Conservation (phyloP, 2,888 invertebrate genomes). For the Nymphalis urticae region DNA sequence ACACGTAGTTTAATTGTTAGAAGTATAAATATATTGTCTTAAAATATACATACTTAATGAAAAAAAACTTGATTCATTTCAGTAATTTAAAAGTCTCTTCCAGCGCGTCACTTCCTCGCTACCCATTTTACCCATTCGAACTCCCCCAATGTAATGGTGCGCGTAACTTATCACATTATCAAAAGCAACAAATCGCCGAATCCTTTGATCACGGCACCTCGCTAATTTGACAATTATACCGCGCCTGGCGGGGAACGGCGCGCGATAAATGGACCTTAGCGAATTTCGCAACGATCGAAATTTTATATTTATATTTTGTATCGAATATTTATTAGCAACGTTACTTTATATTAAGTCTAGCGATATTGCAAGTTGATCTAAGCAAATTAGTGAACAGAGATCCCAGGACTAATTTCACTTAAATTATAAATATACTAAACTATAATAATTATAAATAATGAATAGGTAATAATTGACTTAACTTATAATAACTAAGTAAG, state of each 20-base stretch:
- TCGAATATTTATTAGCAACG: neutral
- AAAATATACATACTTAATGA: too few relatives aligned
- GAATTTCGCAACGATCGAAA: neutral
- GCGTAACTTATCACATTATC: conserved; percentile 79
- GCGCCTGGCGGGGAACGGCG: conserved; percentile 31
- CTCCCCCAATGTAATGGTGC: conserved; percentile 63
- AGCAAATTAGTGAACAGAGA: too few relatives aligned
- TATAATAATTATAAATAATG: too few relatives aligned
- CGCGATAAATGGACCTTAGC: neutral
- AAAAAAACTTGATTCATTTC: too few relatives aligned
- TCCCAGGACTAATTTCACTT: too few relatives aligned
- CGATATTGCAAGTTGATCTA: too few relatives aligned
- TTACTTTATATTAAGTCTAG: too few relatives aligned
- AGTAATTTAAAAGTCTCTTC: neutral
- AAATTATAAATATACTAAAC: too few relatives aligned
- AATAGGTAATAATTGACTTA: too few relatives aligned
- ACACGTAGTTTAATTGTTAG: too few relatives aligned
- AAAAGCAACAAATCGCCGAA: conserved; percentile 75
- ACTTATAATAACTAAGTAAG: too few relatives aligned
- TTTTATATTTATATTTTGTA: neutral
- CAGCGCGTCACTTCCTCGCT: neutral
- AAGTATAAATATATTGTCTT: too few relatives aligned
- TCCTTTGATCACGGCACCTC: conserved; percentile 73
- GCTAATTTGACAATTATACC: conserved; percentile 77
- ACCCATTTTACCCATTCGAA: neutral